Conservation (phyloP, 2,797 vertebrate genomes). For the Acropternis orthonyx region DNA sequence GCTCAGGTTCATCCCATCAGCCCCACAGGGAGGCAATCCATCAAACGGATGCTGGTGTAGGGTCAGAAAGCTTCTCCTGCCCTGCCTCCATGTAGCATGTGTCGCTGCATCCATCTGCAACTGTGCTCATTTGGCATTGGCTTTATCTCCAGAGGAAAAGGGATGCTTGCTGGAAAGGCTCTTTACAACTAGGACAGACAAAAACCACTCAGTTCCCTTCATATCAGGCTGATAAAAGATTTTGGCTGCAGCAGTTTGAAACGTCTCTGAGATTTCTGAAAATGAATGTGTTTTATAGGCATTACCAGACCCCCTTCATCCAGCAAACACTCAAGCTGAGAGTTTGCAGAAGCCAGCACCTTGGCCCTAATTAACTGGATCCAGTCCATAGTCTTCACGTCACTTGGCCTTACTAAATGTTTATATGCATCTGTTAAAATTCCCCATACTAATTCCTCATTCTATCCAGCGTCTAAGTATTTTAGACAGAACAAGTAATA, state of each 20-base stretch:
- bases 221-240: not conserved
- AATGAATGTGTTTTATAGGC: not conserved
- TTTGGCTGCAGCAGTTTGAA: not conserved
- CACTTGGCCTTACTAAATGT: not conserved
- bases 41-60: not conserved
- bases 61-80: not conserved
- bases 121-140: not conserved
- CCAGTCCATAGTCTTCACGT: not conserved
- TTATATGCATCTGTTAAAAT: conserved; percentile 10
- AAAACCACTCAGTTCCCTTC: not conserved
- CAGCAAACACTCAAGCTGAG: not conserved
- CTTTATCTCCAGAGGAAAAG: not conserved
- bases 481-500: conserved; percentile 24
- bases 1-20: rapidly evolving
- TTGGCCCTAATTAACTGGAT: not conserved
- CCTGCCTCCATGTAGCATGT: rapidly evolving
- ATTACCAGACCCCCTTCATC: not conserved
- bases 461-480: not conserved
- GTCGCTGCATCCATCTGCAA: rapidly evolving
- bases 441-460: not conserved
- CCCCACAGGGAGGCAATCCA: not conserved
- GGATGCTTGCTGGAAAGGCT: not conserved
- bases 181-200: not conserved
- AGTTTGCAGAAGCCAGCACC: not conserved
- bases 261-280: not conserved